Evolutionary conservation across 2,888 invertebrate genomes (phyloP), one percentile per base, ranked within the genome.

Genomic region (Apotomis capreana): DNA sequence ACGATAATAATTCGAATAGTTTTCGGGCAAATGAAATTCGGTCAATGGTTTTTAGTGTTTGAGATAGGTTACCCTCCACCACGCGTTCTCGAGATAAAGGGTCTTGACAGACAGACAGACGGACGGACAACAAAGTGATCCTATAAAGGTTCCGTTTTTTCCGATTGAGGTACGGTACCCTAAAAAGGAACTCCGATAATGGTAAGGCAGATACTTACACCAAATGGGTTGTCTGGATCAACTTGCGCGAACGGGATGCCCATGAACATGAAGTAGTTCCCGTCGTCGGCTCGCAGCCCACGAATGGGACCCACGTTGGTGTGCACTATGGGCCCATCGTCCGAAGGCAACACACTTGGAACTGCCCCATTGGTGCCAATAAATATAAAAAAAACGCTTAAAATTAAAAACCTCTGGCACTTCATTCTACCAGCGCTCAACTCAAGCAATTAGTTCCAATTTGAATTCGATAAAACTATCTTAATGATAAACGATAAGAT

Each of bases 211-310:
- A 40, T 40, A 78, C 79, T 72, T 67, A 81, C 81, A 72, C 79
- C 79, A 73, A 81, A 81, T 36, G 78, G 74, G 49, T 81, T 78
- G 0, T 68, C 72, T 5, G 70, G 13, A 10, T 80, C 75, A 3
- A 80, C 78, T 52, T 68, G 69, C 2, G 79, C 81, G 49, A 76
- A 81, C 0, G 81, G 81, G 59, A 81, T 78, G 8, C 81, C 80
- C 73, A 81, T 77, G 54, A 79, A 81, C 73, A 79, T 77, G 36
- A 74, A 64, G 69, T 77, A 78, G 36, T 76, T 67, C 0, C 77
- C 77, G 57, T 77, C 74, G 0, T 55, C 68, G 0, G 77, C 75
- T 8, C 59, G 58, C 15, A 74, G 37, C 0, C 78, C 78, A 12
- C 76, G 68, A 5, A 78, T 75, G 51, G 63, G 37, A 0, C 78